Conservation (phyloP, 1,140 invertebrate species). For the Temnothorax longispinosus region DNA sequence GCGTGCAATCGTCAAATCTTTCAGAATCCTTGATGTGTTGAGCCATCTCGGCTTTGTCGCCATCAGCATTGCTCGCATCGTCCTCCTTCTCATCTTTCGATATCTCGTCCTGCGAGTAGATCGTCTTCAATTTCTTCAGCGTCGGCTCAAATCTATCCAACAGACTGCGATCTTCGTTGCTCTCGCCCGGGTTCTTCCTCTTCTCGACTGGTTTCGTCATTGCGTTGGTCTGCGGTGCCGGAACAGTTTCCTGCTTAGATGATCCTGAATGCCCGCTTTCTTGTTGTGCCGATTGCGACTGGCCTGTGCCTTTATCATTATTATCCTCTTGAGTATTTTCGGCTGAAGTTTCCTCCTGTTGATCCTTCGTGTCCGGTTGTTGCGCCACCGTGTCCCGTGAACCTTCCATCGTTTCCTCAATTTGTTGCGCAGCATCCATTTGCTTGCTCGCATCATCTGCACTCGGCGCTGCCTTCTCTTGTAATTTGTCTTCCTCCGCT, state of each 20-base stretch:
- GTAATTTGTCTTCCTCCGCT: conserved; percentile 81
- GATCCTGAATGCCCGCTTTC: conserved; percentile 84
- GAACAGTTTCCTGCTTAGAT: conserved; percentile 76
- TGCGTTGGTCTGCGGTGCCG: conserved; percentile 69
- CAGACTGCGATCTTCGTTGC: conserved; percentile 84
- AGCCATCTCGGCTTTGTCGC: conserved; percentile 90
- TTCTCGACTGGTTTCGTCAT: conserved; percentile 77
- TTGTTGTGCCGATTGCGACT: conserved; percentile 85
- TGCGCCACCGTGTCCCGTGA: conserved; percentile 80
- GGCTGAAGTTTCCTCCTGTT: conserved; percentile 70
- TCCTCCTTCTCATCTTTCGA: conserved; percentile 85
- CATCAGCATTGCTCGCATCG: conserved; percentile 83
- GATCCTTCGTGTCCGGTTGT: conserved; percentile 65
- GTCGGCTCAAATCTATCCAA: conserved; percentile 83
- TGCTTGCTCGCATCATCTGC: conserved; percentile 78
- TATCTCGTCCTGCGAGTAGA: conserved; percentile 82
- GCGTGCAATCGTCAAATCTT: conserved; percentile 87
- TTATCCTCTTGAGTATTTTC: conserved; percentile 83
- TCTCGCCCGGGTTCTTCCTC: conserved; percentile 84
- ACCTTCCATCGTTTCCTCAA: conserved; percentile 77
- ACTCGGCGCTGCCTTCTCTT: conserved; percentile 82
- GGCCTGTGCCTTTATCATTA: conserved; percentile 85
- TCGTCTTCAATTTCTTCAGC: conserved; percentile 87
- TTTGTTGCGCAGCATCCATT: conserved; percentile 80
- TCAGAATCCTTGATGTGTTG: conserved; percentile 95